These are phyloP conservation scores for Gadopsis bispinosus DNA, from an alignment of 2,797 vertebrate genomes.

Conservation along the genomic window DNA sequence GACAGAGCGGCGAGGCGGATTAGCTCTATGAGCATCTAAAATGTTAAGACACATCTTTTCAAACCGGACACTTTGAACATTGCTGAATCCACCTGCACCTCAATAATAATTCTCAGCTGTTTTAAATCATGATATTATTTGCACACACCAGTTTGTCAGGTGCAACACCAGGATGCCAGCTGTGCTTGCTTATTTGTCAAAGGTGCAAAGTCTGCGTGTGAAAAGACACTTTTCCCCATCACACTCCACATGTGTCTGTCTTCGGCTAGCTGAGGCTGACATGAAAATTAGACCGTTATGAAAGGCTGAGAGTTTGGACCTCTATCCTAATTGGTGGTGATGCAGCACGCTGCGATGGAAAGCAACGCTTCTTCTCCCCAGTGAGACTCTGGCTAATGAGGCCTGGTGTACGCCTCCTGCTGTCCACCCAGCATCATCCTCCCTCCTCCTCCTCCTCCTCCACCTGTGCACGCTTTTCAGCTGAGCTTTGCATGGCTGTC, in stretches of 20 bases:
- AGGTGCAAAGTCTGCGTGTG: constrained; percentile 24
- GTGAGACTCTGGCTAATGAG: constrained; percentile 73
- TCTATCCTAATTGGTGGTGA: constrained; percentile 62
- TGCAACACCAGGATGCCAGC: constrained; percentile 30
- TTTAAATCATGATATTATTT: constrained; percentile 36
- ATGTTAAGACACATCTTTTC: background rate
- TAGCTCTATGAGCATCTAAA: background rate
- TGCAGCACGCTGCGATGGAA: constrained; percentile 64
- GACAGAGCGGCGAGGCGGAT: background rate
- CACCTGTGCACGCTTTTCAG: constrained; percentile 62
- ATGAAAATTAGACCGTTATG: constrained; percentile 58
- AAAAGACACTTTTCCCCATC: constrained; percentile 20
- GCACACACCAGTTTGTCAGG: constrained; percentile 34
- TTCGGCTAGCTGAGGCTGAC: constrained; percentile 29
- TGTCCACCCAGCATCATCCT: constrained; percentile 51
- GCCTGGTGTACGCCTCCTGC: constrained; percentile 70
- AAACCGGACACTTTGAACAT: constrained; percentile 19
- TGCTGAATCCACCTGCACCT: constrained; percentile 2
- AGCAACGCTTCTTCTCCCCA: constrained; percentile 47
- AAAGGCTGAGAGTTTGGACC: constrained; percentile 39
- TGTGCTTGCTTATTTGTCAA: constrained; percentile 47
- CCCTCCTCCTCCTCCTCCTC: constrained; percentile 41
- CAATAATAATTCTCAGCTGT: constrained; percentile 13
- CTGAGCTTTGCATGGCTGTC: constrained; percentile 61
- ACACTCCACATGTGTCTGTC: constrained; percentile 27